These are phyloP conservation scores for Dione vanillae DNA, from an alignment of 2,888 invertebrate species.

Conservation along the genomic window DNA sequence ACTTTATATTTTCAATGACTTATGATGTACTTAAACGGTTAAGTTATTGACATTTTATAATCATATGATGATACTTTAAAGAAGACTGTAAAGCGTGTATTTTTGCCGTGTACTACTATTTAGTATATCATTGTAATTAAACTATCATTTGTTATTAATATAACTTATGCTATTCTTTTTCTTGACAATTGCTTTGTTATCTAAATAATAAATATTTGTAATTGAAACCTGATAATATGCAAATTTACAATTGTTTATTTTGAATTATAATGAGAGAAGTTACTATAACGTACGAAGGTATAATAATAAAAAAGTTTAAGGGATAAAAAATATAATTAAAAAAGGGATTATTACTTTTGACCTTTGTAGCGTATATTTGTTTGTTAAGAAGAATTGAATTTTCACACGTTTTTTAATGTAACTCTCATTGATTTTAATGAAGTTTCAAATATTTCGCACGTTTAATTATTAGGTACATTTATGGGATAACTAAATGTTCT, in stretches of 20 bases:
- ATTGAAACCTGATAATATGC: too few relatives aligned
- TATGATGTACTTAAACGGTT: not conserved
- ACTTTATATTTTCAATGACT: slow-evolving; percentile 3
- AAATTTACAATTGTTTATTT: too few relatives aligned
- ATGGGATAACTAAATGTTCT: too few relatives aligned
- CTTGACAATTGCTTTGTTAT: not conserved
- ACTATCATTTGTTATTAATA: not conserved
- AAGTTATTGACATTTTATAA: slow-evolving; percentile 7
- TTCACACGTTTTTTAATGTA: not conserved
- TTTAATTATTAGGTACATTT: not conserved
- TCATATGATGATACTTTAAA: not conserved
- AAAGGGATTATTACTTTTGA: not conserved
- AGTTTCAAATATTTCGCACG: not conserved
- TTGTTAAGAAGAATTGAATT: not conserved
- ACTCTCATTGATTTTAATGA: slow-evolving; percentile 9
- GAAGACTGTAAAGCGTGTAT: not conserved
- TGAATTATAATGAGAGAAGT: too few relatives aligned
- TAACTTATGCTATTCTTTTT: not conserved
- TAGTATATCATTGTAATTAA: not conserved
- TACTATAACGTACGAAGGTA: too few relatives aligned
- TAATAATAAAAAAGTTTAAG: too few relatives aligned
- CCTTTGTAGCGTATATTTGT: not conserved
- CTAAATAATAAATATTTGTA: too few relatives aligned
- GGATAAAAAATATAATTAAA: too few relatives aligned
- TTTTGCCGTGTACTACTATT: not conserved